A percentile compares a stretch with the other conserved stretches of the same genome.
Conservation (phyloP, 2,113 vertebrate species). For the Lagopus leucura region DNA sequence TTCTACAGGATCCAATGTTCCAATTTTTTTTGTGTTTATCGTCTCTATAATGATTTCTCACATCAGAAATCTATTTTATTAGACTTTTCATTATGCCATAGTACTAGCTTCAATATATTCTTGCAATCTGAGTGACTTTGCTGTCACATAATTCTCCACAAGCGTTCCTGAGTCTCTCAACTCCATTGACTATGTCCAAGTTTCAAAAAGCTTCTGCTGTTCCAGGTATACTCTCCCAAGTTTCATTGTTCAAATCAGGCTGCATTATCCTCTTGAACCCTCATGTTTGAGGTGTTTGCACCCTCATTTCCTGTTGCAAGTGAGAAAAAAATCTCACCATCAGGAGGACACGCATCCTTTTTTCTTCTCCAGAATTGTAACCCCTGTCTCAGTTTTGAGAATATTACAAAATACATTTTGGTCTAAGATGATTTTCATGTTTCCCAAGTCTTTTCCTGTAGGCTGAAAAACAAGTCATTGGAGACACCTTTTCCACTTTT, state of each 20-base stretch:
- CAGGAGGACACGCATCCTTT: neutral
- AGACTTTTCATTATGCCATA: neutral
- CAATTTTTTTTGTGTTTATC: neutral
- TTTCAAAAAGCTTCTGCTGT: neutral
- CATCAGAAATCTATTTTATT: neutral
- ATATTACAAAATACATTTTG: slow-evolving; percentile 45
- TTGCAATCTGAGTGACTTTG: neutral
- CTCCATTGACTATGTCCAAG: neutral
- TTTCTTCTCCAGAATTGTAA: neutral
- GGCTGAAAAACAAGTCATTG: slow-evolving; percentile 3
- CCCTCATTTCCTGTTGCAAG: neutral
- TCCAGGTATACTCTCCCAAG: neutral
- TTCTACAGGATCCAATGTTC: neutral
- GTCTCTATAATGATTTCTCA: neutral
- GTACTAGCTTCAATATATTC: neutral
- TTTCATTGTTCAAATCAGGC: neutral
- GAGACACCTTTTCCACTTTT: slow-evolving; percentile 22
- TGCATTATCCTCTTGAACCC: neutral
- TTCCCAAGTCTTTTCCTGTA: slow-evolving; percentile 10
- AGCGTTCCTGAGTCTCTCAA: neutral
- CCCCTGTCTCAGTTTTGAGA: neutral
- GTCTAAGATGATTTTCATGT: slow-evolving; percentile 3
- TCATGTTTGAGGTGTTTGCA: neutral
- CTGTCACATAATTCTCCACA: neutral
- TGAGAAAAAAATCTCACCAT: neutral